These are phyloP conservation scores for Brachyhypopomus occidentalis DNA, from an alignment of 2,113 vertebrate species.

Conservation along the genomic window DNA sequence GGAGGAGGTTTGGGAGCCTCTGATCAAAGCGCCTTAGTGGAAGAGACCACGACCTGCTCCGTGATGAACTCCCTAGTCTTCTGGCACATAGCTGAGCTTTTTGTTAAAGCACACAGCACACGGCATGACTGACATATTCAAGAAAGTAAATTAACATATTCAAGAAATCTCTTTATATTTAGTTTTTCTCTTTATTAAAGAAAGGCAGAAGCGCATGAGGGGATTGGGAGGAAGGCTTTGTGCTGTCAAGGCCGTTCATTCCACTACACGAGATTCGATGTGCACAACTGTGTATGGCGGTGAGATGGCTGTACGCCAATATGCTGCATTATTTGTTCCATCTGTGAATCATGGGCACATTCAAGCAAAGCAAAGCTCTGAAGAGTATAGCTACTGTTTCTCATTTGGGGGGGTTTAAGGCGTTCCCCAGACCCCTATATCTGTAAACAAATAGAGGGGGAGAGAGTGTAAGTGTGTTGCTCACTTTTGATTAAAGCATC, in stretches of 20 bases:
- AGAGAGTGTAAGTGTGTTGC: constrained; percentile 53
- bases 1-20: no score
- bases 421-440: constrained; percentile 77
- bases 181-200: background rate
- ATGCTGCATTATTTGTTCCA: constrained; percentile 5
- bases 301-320: constrained; percentile 11
- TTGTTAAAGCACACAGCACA: no score
- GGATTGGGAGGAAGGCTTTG: background rate
- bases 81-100: no score
- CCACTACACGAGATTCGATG: constrained; percentile 17
- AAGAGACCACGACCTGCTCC: no score
- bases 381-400: constrained; percentile 54
- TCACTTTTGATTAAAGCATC: constrained; percentile 36
- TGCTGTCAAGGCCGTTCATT: background rate
- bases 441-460: constrained; percentile 72
- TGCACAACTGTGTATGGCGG: constrained; percentile 10
- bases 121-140: no score
- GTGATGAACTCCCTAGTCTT: no score
- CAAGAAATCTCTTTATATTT: background rate
- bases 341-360: constrained; percentile 24
- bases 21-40: no score
- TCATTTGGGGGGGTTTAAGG: constrained; percentile 66
- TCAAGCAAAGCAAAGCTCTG: no score
- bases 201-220: background rate
- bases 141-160: no score